Conservation (phyloP, 53 echinoderm and acorn worm species). For the Paelopatides confundens region DNA sequence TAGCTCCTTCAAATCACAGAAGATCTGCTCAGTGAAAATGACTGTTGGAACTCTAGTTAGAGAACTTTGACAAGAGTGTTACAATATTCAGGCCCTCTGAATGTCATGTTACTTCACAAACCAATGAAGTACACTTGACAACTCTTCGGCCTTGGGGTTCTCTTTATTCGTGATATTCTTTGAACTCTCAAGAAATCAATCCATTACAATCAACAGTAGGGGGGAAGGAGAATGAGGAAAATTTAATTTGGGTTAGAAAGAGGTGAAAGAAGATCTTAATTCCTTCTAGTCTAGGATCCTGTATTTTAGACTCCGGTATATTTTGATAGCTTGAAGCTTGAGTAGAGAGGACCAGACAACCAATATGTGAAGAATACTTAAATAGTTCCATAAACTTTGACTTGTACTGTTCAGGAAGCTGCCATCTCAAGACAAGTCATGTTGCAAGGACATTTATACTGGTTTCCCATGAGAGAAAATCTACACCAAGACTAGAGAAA, state of each 20-base stretch:
- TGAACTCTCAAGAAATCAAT: slow-evolving; percentile 28
- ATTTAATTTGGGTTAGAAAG: slow-evolving; percentile 19
- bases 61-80: too few species aligned
- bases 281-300: background rate
- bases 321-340: slow-evolving; percentile 3
- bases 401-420: background rate
- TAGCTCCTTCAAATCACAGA: too few species aligned
- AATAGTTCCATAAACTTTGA: background rate
- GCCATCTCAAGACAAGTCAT: background rate
- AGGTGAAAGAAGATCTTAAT: background rate
- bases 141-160: slow-evolving; percentile 9
- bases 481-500: too few species aligned
- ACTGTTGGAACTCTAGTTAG: too few species aligned
- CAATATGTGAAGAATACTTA: background rate
- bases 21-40: too few species aligned
- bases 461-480: too few species aligned
- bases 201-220: slow-evolving; percentile 22
- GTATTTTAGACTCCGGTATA: background rate
- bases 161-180: background rate
- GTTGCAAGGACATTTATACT: too few species aligned
- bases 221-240: slow-evolving; percentile 28
- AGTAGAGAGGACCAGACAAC: background rate
- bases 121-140: slow-evolving; percentile 27
- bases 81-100: background rate
- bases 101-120: slow-evolving; percentile 12